Evolutionary conservation across 2,888 invertebrate genomes (phyloP).

Genomic region (Protodeltote pygarga): DNA sequence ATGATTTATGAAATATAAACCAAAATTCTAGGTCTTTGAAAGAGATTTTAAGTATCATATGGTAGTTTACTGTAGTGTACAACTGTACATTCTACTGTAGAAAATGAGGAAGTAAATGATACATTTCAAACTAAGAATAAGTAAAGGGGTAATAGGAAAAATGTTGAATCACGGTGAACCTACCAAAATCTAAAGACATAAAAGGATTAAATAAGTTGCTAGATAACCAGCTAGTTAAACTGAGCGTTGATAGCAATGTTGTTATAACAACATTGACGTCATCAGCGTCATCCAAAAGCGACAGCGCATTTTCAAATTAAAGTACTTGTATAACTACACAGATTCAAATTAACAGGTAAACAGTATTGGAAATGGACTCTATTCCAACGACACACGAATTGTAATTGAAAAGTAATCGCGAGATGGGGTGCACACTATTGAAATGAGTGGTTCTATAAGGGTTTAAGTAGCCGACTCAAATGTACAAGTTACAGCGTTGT

Average conservation of each 20-base stretch:
- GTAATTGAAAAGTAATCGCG: constrained; percentile 36
- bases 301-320: constrained; percentile 26
- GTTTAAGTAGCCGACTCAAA: constrained; percentile 23
- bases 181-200: too few relatives aligned
- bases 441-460: constrained; percentile 15
- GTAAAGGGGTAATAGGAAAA: too few relatives aligned
- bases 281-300: constrained; percentile 17
- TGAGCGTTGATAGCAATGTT: constrained; percentile 15
- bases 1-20: too few relatives aligned
- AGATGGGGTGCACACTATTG: constrained; percentile 33
- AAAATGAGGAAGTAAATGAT: too few relatives aligned
- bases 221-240: constrained; percentile 11
- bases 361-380: constrained; percentile 38
- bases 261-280: constrained; percentile 12
- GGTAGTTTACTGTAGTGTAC: too few relatives aligned
- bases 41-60: too few relatives aligned
- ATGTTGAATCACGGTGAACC: too few relatives aligned
- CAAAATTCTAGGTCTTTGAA: too few relatives aligned
- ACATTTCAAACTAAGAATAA: too few relatives aligned
- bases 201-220: background rate
- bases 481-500: constrained; percentile 50
- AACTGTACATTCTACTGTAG: too few relatives aligned
- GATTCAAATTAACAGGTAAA: constrained; percentile 27
- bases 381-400: constrained; percentile 40
- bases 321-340: constrained; percentile 21